A percentile compares a stretch with the other conserved stretches of the same genome.
These are phyloP conservation scores for Mylabris sibirica DNA, from an alignment of 2,888 invertebrate species.

Conservation along the genomic window DNA sequence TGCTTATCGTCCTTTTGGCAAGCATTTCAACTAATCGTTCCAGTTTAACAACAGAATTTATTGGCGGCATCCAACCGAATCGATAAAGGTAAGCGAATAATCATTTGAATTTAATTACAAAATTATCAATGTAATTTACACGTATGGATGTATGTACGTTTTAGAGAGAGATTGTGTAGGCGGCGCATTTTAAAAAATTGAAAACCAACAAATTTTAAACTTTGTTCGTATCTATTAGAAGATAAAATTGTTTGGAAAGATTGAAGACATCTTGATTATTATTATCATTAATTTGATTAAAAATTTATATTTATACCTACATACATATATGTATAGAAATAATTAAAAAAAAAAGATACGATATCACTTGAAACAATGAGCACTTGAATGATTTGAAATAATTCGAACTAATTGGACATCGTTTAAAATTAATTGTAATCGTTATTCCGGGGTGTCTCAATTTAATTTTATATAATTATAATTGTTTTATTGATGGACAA, in stretches of 20 bases:
- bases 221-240: not conserved
- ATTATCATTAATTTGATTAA: not conserved
- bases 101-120: not conserved
- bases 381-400: not conserved
- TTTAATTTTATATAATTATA: not conserved
- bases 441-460: not conserved
- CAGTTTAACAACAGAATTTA: not conserved
- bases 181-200: no score
- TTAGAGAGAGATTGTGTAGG: no score
- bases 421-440: not conserved
- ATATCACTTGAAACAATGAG: not conserved
- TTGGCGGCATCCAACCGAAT: conserved; percentile 2
- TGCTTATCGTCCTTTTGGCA: not conserved
- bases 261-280: not conserved
- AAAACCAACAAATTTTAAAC: no score
- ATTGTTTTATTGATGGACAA: not conserved
- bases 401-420: not conserved
- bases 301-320: not conserved
- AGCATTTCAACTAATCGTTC: not conserved
- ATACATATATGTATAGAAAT: no score
- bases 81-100: conserved; percentile 1
- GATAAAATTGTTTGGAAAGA: not conserved
- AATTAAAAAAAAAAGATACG: not conserved
- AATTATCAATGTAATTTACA: not conserved
- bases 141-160: not conserved